Conservation (phyloP, 2,888 invertebrate species). For the Hofmannophila pseudospretella region DNA sequence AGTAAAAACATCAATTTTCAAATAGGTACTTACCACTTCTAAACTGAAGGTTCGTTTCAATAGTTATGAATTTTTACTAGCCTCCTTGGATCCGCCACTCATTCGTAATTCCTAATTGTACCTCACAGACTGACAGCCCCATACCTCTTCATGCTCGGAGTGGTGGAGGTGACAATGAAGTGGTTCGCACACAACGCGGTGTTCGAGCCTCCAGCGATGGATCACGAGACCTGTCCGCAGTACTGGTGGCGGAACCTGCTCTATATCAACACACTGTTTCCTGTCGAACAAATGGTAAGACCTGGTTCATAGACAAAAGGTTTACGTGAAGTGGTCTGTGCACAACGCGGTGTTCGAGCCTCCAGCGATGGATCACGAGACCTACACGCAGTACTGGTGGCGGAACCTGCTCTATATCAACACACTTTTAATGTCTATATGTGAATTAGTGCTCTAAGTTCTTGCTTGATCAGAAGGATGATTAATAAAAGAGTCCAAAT, state of each 20-base stretch:
- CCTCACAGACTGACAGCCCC: constrained; percentile 84
- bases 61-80: too few relatives aligned
- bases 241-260: constrained; percentile 94
- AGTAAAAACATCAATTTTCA: too few relatives aligned
- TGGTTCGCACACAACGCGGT: constrained; percentile 90
- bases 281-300: constrained; percentile 89
- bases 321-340: constrained; percentile 91
- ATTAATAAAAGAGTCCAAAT: too few relatives aligned
- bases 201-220: constrained; percentile 89
- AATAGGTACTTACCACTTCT: too few relatives aligned
- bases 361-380: constrained; percentile 87
- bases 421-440: too few relatives aligned
- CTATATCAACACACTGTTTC: constrained; percentile 91
- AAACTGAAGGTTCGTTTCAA: too few relatives aligned
- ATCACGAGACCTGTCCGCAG: constrained; percentile 88
- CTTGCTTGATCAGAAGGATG: too few relatives aligned
- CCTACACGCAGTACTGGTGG: constrained; percentile 93
- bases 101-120: neutral
- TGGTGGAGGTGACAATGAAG: constrained; percentile 91
- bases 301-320: too few relatives aligned
- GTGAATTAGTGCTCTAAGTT: too few relatives aligned
- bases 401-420: constrained; percentile 91
- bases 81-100: too few relatives aligned
- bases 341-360: constrained; percentile 90
- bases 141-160: constrained; percentile 88